Evolutionary conservation across 2,113 vertebrate species (phyloP), one percentile per base, ranked within the genome.

Genomic region (Tiliqua scincoides): DNA sequence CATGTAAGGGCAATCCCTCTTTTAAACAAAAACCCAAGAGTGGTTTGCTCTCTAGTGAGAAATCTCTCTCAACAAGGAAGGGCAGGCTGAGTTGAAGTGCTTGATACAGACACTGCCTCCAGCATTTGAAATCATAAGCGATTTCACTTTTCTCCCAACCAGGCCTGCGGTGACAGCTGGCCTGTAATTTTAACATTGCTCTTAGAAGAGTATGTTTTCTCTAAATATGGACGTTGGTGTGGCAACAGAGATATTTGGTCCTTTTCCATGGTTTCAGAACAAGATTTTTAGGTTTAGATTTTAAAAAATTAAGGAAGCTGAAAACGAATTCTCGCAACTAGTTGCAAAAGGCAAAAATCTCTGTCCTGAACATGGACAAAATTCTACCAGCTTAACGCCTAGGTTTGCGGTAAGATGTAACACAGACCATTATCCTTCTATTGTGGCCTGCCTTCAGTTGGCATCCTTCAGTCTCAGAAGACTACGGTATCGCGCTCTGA

Each of bases 141-240:
- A 52, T 59, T 25, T 61, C 37, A 35, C 40, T 18, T 17, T 30
- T 57, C 32, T 12, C 4, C 23, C 0, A 37, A 48, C 32, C 23
- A 57, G 63, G 48, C 52, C 21, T 17, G 21, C 1, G 40, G 61
- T 15, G n/a, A 32, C 10, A 35, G 57, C 61, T 30, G n/a, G 61
- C 71, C 30, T 71, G 65, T 79, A 85, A 78, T 85, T 85, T 76
- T 85, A 14, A 78, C 65, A 43, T 23, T 70, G 52, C 67, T 18
- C 18, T 70, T 70, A 77, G 12, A 23, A 21, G 14, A 32, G 12
- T 14, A 15, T 65, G n/a, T 70, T 70, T 70, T 70, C 65, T 82
- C 80, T 70, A 65, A 57, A 57, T 14, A 40, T 12, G 48, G 62
- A 35, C 68, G 43, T 21, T 20, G 48, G 62, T 17, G 63, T 52